phyloP scores from a whole-genome alignment of 2,113 vertebrate genomes.

The Nycticryphes semicollaris region DNA sequence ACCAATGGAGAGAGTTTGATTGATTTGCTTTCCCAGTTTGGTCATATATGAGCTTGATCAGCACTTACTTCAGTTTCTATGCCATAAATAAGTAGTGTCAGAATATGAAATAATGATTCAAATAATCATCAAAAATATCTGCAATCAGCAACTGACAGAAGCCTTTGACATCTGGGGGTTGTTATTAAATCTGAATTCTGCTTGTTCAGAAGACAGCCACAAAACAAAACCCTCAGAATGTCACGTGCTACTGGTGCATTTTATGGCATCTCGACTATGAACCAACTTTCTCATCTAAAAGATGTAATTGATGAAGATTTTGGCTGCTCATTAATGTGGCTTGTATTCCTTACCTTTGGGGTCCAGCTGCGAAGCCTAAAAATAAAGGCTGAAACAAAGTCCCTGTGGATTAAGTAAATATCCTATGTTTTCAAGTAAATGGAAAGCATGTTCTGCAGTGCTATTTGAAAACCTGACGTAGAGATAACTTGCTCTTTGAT shows the following conservation, averaged over 20 bases:
- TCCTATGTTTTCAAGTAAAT: background rate
- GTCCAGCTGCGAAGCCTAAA: background rate
- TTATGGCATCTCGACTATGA: background rate
- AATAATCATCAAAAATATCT: background rate
- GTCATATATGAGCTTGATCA: background rate
- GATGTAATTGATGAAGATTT: background rate
- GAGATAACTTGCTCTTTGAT: background rate
- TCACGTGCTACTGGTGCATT: background rate
- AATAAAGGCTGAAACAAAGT: background rate
- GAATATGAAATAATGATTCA: background rate
- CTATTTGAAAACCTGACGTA: background rate
- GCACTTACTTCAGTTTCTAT: background rate
- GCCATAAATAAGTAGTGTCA: background rate
- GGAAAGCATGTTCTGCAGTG: background rate
- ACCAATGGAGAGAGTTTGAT: background rate
- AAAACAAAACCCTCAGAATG: background rate
- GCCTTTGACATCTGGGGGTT: background rate
- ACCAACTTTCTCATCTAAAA: background rate
- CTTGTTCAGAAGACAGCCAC: background rate
- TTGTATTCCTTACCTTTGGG: background rate
- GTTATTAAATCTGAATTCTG: background rate
- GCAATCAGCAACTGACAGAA: background rate
- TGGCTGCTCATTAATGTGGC: background rate
- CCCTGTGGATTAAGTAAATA: background rate
- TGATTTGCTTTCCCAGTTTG: background rate